Conservation (phyloP, 2,888 invertebrate genomes). For the Stictocephala bisonia region DNA sequence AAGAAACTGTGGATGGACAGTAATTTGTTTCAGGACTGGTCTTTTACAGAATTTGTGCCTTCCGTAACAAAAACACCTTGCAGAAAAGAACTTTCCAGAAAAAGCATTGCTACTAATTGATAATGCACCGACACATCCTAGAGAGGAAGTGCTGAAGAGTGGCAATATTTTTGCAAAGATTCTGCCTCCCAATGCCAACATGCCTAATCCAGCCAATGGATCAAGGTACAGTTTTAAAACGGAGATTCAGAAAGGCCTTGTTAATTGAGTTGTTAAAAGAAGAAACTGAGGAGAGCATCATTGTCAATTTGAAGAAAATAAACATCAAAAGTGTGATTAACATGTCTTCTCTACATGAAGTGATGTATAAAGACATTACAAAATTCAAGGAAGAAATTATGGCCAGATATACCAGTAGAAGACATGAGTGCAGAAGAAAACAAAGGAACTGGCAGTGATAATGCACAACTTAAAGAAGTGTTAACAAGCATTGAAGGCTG, state of each 20-base stretch:
- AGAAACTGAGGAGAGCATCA: not conserved
- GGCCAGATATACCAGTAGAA: not conserved
- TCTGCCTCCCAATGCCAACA: too few relatives aligned
- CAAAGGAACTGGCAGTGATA: not conserved
- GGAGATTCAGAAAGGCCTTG: conserved; percentile 3
- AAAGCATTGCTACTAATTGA: too few relatives aligned
- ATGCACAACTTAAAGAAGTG: not conserved
- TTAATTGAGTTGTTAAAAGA: not conserved
- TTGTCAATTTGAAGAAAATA: not conserved
- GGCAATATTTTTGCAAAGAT: too few relatives aligned
- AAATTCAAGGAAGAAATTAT: conserved; percentile 3
- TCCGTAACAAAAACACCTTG: too few relatives aligned
- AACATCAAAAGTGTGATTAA: conserved; percentile 3
- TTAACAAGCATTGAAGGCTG: not conserved
- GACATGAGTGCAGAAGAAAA: conserved; percentile 2
- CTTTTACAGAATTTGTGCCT: too few relatives aligned
- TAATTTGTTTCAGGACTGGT: not conserved
- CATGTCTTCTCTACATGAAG: too few relatives aligned
- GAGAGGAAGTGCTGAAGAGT: too few relatives aligned
- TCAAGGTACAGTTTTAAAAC: too few relatives aligned
- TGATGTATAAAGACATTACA: conserved; percentile 2
- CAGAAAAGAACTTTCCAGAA: too few relatives aligned
- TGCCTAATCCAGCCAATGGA: too few relatives aligned
- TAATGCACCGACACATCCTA: too few relatives aligned
- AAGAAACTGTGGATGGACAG: not conserved